A percentile compares a stretch with the other conserved stretches of the same genome.
These are phyloP conservation scores for Neria commutata DNA, from an alignment of 2,888 invertebrate genomes.

Conservation along the genomic window DNA sequence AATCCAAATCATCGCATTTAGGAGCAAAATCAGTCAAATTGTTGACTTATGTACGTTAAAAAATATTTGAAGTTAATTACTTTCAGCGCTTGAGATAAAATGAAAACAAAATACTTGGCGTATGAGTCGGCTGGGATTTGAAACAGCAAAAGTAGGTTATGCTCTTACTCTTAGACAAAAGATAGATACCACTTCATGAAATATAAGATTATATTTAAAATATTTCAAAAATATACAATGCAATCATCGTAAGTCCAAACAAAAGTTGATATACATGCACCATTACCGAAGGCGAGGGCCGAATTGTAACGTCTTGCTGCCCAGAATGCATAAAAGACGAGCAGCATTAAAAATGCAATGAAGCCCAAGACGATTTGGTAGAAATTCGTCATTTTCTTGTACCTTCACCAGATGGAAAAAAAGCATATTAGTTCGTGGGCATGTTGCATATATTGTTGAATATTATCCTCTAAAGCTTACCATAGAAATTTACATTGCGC, in stretches of 20 bases:
- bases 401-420: slow-evolving; percentile 23
- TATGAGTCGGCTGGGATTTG: no score
- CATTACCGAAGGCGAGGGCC: slow-evolving; percentile 33
- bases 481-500: slow-evolving; percentile 24
- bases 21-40: no score
- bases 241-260: slow-evolving; percentile 38
- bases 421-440: neutral
- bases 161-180: no score
- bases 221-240: slow-evolving; percentile 20
- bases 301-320: slow-evolving; percentile 35
- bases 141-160: no score
- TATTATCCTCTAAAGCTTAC: slow-evolving; percentile 5
- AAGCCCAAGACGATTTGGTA: slow-evolving; percentile 18
- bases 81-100: no score
- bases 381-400: slow-evolving; percentile 23
- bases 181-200: no score
- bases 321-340: slow-evolving; percentile 27
- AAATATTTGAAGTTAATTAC: no score
- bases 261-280: slow-evolving; percentile 34
- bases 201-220: neutral
- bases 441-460: neutral
- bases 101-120: no score
- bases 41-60: no score
- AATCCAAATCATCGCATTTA: no score
- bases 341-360: slow-evolving; percentile 24